Base-by-base conservation (phyloP, 1,140 invertebrate genomes). In the Thaumetopoea pityocampa region DNA sequence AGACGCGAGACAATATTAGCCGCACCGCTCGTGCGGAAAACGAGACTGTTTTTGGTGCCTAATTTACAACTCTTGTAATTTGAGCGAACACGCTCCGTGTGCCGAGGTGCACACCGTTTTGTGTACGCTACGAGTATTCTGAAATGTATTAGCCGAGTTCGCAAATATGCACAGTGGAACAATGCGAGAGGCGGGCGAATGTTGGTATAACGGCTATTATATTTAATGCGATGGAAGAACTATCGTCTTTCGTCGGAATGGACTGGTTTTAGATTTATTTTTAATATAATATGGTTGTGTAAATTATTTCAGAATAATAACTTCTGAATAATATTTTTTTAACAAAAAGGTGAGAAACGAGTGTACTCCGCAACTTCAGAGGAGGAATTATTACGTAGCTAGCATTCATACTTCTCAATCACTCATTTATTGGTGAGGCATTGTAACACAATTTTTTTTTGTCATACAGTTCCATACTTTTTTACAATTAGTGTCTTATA, bases 1-100 rank as follows among this genome's bases (percentile, higher is more conserved):
- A 72, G 57, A 63, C 62, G 62, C 60, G 66, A 80, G 76, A 82
- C 73, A 77, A 78, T 79, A 82, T 82, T 82, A 79, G 73, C 67
- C 56, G 64, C 63, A 62, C 70, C 61, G 51, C 67, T 76, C 64
- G 66, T 42, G 66, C 62, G 74, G 72, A 74, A 76, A 76, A 78
- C 67, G 74, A 77, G 74, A 74, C 74, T 65, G 77, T 77, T 77
- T 80, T 81, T 81, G 74, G 70, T 67, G 58, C 54, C 67, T 81
- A 81, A 78, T 81, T 78, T 78, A 81, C 71, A 69, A 63, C 62
- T 60, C 51, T 44, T 62, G 58, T 72, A 68, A 77, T 73, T 68
- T 64, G 58, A 36, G 61, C 49, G 65, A 71, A 67, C 66, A 63
- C 54, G 67, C 62, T 67, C 63, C 52, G 52, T 59, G 60, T 65